Conservation (phyloP, 2,113 vertebrate genomes). For the Cinclus cinclus region DNA sequence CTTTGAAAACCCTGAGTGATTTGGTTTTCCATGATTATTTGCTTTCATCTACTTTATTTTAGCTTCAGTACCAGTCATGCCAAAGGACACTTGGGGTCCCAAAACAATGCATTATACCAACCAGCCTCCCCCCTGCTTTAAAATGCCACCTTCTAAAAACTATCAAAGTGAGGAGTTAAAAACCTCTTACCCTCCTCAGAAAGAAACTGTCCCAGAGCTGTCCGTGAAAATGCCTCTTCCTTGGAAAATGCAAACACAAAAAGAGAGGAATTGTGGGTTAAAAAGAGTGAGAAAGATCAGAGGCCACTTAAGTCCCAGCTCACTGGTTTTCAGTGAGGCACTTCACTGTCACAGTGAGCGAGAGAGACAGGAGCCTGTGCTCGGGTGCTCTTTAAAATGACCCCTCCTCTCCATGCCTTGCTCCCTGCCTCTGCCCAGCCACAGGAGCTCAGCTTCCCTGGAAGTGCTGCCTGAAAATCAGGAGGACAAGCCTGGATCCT, state of each 20-base stretch:
- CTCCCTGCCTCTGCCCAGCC: slow-evolving; percentile 32
- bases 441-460: slow-evolving; percentile 38
- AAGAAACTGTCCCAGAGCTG: slow-evolving; percentile 44
- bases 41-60: background rate
- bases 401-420: slow-evolving; percentile 47
- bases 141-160: background rate
- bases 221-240: slow-evolving; percentile 50
- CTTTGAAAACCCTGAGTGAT: background rate
- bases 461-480: background rate
- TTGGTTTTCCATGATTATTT: background rate
- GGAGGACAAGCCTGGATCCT: background rate
- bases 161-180: slow-evolving; percentile 14
- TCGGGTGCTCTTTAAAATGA: slow-evolving; percentile 57
- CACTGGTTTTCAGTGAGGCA: slow-evolving; percentile 52
- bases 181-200: slow-evolving; percentile 71
- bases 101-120: background rate
- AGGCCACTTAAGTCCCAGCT: slow-evolving; percentile 55
- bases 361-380: slow-evolving; percentile 44
- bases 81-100: background rate
- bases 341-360: slow-evolving; percentile 44
- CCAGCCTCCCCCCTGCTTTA: background rate
- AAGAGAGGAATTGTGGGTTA: background rate
- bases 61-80: background rate
- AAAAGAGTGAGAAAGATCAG: slow-evolving; percentile 32
- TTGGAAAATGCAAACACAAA: slow-evolving; percentile 16